A percentile compares a stretch with the other conserved stretches of the same genome.
Evolutionary conservation across 2,113 vertebrate genomes (phyloP).

Genomic region (Nothocercus julius): DNA sequence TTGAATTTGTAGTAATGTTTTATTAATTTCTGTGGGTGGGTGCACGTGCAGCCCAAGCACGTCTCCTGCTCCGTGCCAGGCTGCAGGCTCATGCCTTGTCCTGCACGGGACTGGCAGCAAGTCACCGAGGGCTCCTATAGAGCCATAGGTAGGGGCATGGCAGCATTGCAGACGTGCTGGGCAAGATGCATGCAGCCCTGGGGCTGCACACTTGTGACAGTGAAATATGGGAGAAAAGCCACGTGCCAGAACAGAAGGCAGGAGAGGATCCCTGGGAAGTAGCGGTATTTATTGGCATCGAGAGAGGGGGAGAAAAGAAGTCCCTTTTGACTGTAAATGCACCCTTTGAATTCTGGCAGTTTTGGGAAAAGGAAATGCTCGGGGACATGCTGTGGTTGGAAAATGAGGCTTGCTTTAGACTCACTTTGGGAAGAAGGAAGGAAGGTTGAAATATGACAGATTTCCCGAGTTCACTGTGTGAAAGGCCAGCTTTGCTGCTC

Average conservation of each 20-base stretch:
- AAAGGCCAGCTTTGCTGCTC: not conserved
- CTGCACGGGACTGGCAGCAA: not conserved
- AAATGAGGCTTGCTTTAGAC: constrained; percentile 4
- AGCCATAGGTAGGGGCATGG: rapidly evolving
- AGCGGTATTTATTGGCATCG: not conserved
- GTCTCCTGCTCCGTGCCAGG: not conserved
- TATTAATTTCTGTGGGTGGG: constrained; percentile 25
- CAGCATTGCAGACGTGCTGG: rapidly evolving
- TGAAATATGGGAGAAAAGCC: not conserved
- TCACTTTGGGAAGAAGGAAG: not conserved
- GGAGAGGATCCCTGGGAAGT: not conserved
- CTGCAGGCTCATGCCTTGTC: not conserved
- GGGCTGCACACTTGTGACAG: rapidly evolving
- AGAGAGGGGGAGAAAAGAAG: constrained; percentile 20
- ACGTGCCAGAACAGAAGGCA: not conserved
- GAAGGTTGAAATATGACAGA: not conserved
- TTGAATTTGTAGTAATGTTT: constrained; percentile 54
- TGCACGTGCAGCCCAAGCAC: rapidly evolving
- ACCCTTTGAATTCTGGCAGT: not conserved
- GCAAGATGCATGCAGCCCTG: rapidly evolving
- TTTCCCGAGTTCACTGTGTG: not conserved
- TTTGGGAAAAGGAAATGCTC: constrained; percentile 49
- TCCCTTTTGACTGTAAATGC: constrained; percentile 1
- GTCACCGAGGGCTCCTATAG: rapidly evolving
- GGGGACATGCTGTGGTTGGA: not conserved